Conservation (phyloP, 2,888 invertebrate species). For the Eupithecia inturbata region DNA sequence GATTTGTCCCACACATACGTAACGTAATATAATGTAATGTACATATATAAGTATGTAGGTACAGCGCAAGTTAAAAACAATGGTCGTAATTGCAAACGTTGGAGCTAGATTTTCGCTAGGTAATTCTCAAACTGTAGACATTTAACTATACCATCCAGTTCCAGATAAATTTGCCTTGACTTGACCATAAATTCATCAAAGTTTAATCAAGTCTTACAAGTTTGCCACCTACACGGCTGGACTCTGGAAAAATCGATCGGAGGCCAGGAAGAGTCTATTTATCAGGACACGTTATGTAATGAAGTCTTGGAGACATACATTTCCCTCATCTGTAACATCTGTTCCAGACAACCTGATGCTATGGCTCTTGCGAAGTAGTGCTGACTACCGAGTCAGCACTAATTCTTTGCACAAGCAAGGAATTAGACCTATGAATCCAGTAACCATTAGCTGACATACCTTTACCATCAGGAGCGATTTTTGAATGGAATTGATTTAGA, state of each 20-base stretch:
- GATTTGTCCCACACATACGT: no score
- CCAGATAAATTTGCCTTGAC: not conserved
- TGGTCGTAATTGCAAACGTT: not conserved
- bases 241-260: conserved; percentile 18
- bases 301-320: conserved; percentile 14
- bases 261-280: conserved; percentile 15
- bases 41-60: no score
- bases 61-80: no score
- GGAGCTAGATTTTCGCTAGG: not conserved
- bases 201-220: conserved; percentile 15
- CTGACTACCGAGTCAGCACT: no score
- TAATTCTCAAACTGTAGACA: not conserved
- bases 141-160: not conserved
- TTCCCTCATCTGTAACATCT: conserved; percentile 5
- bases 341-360: not conserved
- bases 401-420: not conserved
- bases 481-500: not conserved
- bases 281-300: conserved; percentile 19
- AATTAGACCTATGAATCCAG: not conserved
- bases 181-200: conserved; percentile 5
- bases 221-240: not conserved
- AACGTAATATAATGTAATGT: no score
- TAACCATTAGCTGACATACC: not conserved
- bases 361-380: not conserved
- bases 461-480: not conserved